Evolutionary conservation across 64 coral and sea anemone genomes (phyloP), one percentile per base, ranked within the genome.

Genomic region (Cladopsammia gracilis): DNA sequence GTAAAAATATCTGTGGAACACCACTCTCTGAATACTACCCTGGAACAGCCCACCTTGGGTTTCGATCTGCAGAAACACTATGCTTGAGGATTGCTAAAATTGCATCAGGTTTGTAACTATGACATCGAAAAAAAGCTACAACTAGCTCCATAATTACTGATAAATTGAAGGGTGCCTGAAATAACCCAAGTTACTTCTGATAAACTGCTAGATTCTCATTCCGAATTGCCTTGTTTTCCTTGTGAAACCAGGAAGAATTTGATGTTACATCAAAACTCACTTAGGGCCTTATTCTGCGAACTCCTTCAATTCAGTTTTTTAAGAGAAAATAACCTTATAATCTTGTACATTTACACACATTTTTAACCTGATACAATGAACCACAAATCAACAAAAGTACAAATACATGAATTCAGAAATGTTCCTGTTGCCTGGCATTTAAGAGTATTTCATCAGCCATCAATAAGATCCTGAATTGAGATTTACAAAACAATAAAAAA

Each of bases 11-110:
- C 1, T 73, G 26, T 20, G 69, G 86, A 14, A 88, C 86, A 57
- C 86, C 86, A 53, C 86, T 88, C 11, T 58, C 44, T 59, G 86
- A 88, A 34, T 88, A 88, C 48, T 88, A 88, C 52, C 86, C 70
- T 75, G 23, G 86, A 8, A 88, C 70, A 45, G 25, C 86, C 26
- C 86, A 88, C 53, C 86, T 88, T 61, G 86, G 86, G 14, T 75
- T 88, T 88, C 26, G 34, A 26, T 59, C 86, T 13, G 70, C 86
- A 3, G 47, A 86, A 67, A 71, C 65, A 70, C 44, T 86, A 13
- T 86, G 65, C 25, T 52, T 86, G 51, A 22, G 83, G 13, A 86
- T 86, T 86, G 83, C 83, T n/a, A 87, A 87, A 58, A 73, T 58
- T 73, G 85, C 68, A 87, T 51, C 85, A 72, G 65, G 85, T 87